These are phyloP conservation scores for Ageneiosus marmoratus DNA, from an alignment of 2,113 vertebrate genomes.

Conservation along the genomic window DNA sequence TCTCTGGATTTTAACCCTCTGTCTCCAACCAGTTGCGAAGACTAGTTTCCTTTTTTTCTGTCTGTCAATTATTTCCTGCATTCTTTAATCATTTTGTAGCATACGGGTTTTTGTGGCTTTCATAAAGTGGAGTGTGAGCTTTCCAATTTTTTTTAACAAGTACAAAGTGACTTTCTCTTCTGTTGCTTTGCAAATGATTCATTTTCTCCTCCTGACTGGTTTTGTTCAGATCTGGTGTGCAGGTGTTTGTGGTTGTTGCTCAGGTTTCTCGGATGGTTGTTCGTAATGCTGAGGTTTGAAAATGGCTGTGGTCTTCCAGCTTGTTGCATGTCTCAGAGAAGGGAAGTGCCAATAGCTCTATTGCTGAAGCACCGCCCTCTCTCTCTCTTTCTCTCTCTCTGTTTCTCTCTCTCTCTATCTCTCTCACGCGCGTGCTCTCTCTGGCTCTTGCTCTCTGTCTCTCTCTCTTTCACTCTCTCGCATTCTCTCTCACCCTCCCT, in stretches of 20 bases:
- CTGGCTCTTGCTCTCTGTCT: conserved; percentile 53
- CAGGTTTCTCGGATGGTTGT: conserved; percentile 40
- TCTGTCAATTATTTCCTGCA: conserved; percentile 58
- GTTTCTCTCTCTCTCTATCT: conserved; percentile 54
- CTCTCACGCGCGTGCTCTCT: conserved; percentile 50
- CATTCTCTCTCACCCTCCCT: conserved; percentile 62
- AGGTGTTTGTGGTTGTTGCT: conserved; percentile 41
- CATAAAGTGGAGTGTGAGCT: neutral
- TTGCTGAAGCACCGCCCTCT: conserved; percentile 52
- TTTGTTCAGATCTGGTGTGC: conserved; percentile 22
- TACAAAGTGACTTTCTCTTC: conserved; percentile 2
- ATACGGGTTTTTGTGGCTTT: neutral
- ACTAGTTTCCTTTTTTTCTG: conserved; percentile 46
- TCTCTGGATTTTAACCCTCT: conserved; percentile 79
- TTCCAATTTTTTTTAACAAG: neutral
- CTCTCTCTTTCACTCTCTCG: conserved; percentile 60
- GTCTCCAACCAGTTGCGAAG: conserved; percentile 64
- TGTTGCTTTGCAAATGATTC: neutral
- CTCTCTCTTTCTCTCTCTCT: conserved; percentile 52
- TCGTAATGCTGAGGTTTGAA: conserved; percentile 53
- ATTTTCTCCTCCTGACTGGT: neutral
- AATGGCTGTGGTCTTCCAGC: conserved; percentile 50
- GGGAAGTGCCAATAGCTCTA: conserved; percentile 50
- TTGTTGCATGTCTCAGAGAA: conserved; percentile 47
- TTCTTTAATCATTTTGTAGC: neutral